These are phyloP conservation scores for Onychostoma macrolepis DNA, from an alignment of 2,113 vertebrate genomes.

Conservation along the genomic window DNA sequence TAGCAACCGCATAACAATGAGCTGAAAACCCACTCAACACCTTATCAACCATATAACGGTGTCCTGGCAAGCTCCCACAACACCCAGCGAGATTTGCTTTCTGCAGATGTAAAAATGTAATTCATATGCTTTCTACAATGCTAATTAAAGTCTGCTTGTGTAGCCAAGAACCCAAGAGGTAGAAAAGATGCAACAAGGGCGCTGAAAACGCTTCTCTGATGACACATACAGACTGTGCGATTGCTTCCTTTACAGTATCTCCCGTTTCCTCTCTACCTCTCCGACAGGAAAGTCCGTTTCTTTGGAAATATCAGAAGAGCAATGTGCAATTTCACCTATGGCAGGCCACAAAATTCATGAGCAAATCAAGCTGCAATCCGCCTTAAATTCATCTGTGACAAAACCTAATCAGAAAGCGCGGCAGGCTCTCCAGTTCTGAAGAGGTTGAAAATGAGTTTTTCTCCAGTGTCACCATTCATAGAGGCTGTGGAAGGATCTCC, in stretches of 20 bases:
- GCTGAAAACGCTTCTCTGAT: neutral
- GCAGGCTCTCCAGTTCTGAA: constrained; percentile 25
- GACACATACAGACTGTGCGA: neutral
- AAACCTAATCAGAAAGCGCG: constrained; percentile 45
- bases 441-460: constrained; percentile 31
- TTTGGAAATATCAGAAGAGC: constrained; percentile 11
- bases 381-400: constrained; percentile 39
- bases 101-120: neutral
- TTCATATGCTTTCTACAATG: neutral
- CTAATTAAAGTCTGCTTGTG: neutral
- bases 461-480: constrained; percentile 27
- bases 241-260: neutral
- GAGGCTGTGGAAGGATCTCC: neutral
- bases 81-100: neutral
- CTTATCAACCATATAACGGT: neutral
- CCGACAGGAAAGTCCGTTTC: constrained; percentile 8
- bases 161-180: neutral
- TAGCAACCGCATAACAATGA: neutral
- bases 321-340: constrained; percentile 34
- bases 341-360: constrained; percentile 19
- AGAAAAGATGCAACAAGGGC: constrained; percentile 6
- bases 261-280: neutral
- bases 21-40: neutral
- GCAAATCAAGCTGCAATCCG: constrained; percentile 23
- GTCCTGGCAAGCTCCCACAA: neutral